These are phyloP conservation scores for Chrysemys picta DNA, from an alignment of 2,113 vertebrate species.

Conservation along the genomic window DNA sequence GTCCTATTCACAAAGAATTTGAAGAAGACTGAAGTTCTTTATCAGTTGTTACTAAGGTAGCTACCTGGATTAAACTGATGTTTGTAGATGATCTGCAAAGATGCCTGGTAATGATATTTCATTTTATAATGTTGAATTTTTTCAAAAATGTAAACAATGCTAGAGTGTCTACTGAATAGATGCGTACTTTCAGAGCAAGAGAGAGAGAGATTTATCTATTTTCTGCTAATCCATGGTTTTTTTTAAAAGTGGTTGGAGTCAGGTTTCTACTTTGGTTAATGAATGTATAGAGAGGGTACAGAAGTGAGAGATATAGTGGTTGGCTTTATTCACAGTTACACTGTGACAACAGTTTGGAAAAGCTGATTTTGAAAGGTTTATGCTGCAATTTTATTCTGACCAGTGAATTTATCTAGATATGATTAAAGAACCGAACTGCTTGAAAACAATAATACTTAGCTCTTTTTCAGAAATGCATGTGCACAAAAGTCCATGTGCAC, in stretches of 20 bases:
- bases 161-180: too few relatives aligned
- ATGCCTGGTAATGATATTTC: too few relatives aligned
- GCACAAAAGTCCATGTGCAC: not conserved
- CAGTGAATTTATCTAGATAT: not conserved
- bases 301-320: not conserved
- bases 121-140: too few relatives aligned
- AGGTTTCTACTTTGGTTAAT: not conserved
- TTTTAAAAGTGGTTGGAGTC: not conserved
- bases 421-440: not conserved
- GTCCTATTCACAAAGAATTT: not conserved
- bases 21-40: not conserved
- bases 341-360: not conserved
- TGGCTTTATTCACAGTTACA: not conserved
- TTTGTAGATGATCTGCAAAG: not conserved
- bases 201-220: too few relatives aligned
- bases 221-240: too few relatives aligned
- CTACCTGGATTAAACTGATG: not conserved
- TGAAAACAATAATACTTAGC: not conserved
- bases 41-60: not conserved
- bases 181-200: too few relatives aligned
- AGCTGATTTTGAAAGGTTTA: not conserved
- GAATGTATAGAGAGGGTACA: not conserved
- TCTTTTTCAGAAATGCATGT: not conserved
- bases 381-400: not conserved
- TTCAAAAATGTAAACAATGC: too few relatives aligned